phyloP scores from a whole-genome alignment of 2,797 vertebrate genomes.

The Florisuga fusca region DNA sequence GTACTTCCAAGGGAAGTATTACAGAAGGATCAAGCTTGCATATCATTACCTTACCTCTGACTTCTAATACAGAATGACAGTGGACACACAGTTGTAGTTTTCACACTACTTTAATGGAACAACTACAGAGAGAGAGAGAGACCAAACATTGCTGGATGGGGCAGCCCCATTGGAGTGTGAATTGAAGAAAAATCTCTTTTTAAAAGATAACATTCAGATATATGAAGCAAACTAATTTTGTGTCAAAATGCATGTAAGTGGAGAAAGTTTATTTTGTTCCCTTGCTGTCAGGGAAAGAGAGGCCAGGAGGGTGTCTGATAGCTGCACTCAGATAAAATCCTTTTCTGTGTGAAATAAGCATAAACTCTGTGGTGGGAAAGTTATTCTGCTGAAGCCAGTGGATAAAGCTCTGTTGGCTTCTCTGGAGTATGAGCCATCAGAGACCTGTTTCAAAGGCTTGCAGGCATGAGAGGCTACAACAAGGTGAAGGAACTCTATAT shows the following conservation, averaged over 20 bases:
- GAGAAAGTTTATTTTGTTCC: not conserved
- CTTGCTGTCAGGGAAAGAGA: not conserved
- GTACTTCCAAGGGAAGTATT: constrained; percentile 43
- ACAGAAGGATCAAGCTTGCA: constrained; percentile 48
- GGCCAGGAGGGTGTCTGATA: not conserved
- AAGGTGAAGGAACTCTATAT: not conserved
- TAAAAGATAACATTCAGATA: not conserved
- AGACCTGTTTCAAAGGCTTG: not conserved
- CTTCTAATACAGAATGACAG: constrained; percentile 52
- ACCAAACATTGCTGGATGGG: not conserved
- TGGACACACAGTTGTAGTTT: constrained; percentile 51
- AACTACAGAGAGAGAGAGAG: not conserved
- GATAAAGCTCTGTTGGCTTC: not conserved
- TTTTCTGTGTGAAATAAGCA: not conserved
- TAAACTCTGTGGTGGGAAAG: not conserved
- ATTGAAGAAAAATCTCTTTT: constrained; percentile 7
- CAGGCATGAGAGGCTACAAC: not conserved
- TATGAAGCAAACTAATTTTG: not conserved
- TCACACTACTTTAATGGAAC: constrained; percentile 41
- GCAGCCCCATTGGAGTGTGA: not conserved
- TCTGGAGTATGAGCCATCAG: not conserved
- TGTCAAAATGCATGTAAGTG: not conserved
- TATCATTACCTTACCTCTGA: constrained; percentile 21
- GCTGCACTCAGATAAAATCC: not conserved
- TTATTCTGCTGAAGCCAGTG: not conserved